Evolutionary conservation across 1,140 invertebrate genomes (phyloP).

Genomic region (Dufourea novaeangliae): DNA sequence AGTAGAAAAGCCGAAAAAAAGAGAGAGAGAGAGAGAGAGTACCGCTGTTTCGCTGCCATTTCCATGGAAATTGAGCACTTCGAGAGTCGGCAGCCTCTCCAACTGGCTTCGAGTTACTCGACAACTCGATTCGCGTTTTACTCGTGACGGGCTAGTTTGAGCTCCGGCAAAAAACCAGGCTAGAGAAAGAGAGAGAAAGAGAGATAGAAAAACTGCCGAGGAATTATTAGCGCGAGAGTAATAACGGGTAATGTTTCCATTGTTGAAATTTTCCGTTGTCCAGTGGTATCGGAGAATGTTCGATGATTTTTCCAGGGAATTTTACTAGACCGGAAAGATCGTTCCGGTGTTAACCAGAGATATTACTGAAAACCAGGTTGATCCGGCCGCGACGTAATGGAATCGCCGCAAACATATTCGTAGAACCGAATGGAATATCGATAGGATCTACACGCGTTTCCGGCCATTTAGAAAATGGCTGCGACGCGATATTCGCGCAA

Average conservation of each 20-base stretch:
- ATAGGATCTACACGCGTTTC: constrained; percentile 4
- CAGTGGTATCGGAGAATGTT: constrained; percentile 23
- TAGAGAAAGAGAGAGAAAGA: constrained; percentile 26
- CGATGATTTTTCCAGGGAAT: constrained; percentile 10
- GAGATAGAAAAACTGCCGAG: neutral
- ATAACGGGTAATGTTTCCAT: neutral
- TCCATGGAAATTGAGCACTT: constrained; percentile 63
- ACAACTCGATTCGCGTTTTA: constrained; percentile 51
- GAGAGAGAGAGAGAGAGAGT: neutral
- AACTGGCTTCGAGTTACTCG: constrained; percentile 48
- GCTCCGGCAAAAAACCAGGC: too few species aligned
- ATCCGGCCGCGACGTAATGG: neutral
- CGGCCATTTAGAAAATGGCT: neutral
- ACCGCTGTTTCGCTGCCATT: constrained; percentile 53
- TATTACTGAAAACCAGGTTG: neutral
- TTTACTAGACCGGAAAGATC: constrained; percentile 2
- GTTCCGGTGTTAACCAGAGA: neutral
- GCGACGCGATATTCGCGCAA: neutral
- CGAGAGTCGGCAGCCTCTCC: constrained; percentile 41
- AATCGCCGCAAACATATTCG: constrained; percentile 4
- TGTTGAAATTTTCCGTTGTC: neutral
- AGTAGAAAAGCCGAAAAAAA: constrained; percentile 24
- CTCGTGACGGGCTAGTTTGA: constrained; percentile 15
- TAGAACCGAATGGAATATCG: neutral
- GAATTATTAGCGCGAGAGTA: neutral